Evolutionary conservation across 2,113 vertebrate species (phyloP), one percentile per base, ranked within the genome.

Genomic region (Verasper variegatus): DNA sequence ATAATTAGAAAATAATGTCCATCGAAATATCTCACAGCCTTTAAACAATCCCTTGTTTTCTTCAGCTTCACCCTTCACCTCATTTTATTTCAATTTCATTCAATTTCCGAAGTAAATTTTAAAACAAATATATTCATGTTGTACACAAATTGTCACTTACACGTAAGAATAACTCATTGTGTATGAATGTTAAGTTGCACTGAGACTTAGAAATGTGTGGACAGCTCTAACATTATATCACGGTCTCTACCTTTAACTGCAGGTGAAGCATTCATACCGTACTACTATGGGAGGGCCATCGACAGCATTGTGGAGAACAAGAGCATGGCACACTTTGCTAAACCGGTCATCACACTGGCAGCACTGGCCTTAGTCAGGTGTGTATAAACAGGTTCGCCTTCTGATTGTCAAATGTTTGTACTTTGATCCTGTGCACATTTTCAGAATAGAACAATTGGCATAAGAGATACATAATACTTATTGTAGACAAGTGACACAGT

Each of bases 241-340:
- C 26, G 0, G 1, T 49, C n/a, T 69, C 1, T 56, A 1, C 57
- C n/a, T 57, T 76, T 1, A 13, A 79, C 35, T 57, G 2, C 61
- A 99, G 98, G 97, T 79, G 97, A 98, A 86, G 94, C 96, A 26
- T 97, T 98, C 82, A 96, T 97, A 27, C 98, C 98, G 0, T 97
- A 93, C 89, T 99, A 96, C 93, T 97, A 96, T 0, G 98, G 98
- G 35, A 88, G 93, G 71, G 96, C 96, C 72, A 97, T 99, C 0
- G 97, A 98, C 0, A 94, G 96, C 56, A 97, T 98, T 0, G 95
- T 98, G 83, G 94, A 96, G 84, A 94, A 97, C 86, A 95, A 97
- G 83, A 97, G 96, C 93, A 97, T 97, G 96, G 95, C 95, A 62
- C 85, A 94, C 80, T 97, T 98, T 87, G 93, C 91, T 70, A 94